Conservation (phyloP, 2,888 invertebrate species). For the Rotaria socialis region DNA sequence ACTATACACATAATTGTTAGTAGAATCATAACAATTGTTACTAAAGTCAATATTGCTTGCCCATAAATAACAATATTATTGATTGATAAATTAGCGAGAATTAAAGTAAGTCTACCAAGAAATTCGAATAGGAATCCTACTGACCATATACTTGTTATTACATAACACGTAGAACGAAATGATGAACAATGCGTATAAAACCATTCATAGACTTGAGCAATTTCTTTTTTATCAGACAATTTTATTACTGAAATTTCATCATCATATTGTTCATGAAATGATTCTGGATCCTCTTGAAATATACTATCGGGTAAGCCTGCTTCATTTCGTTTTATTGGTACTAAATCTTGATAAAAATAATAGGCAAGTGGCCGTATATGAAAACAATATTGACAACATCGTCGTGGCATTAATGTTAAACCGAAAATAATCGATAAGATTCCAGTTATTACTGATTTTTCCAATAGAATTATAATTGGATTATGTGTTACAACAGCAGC, state of each 20-base stretch:
- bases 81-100: not conserved
- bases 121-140: not conserved
- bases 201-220: slow-evolving; percentile 7
- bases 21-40: not conserved
- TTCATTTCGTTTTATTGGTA: not conserved
- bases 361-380: not conserved
- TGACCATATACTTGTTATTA: slow-evolving; percentile 1
- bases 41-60: not conserved
- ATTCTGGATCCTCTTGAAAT: not conserved
- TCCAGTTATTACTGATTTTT: slow-evolving; percentile 8
- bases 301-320: not conserved
- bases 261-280: not conserved
- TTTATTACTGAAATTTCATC: not conserved
- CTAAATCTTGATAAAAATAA: slow-evolving; percentile 32
- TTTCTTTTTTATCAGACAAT: not conserved
- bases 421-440: not conserved
- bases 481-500: not conserved
- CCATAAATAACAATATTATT: slow-evolving; percentile 2
- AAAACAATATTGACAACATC: not conserved
- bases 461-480: not conserved
- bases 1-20: not conserved
- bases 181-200: slow-evolving; percentile 9
- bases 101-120: not conserved
- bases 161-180: not conserved
- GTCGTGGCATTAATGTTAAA: not conserved